Conservation (phyloP, 2,113 vertebrate genomes). For the Scomber colias region DNA sequence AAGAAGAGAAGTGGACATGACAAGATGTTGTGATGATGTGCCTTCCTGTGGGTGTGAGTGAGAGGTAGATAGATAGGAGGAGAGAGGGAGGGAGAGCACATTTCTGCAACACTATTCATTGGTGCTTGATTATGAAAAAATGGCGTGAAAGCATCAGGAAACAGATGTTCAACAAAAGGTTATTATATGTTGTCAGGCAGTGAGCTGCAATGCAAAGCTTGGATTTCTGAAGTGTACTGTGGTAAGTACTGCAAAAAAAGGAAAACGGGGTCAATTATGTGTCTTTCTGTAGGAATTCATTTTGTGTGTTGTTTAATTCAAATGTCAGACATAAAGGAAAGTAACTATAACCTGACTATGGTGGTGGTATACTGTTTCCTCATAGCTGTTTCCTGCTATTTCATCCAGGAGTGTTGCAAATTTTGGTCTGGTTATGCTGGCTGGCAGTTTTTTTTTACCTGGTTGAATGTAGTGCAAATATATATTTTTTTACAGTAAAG, state of each 20-base stretch:
- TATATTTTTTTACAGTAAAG: background rate
- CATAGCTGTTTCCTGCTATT: conserved; percentile 49
- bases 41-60: conserved; percentile 24
- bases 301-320: background rate
- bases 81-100: background rate
- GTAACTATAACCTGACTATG: background rate
- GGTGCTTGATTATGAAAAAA: background rate
- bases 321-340: background rate
- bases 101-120: background rate
- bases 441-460: background rate
- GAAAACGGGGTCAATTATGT: background rate
- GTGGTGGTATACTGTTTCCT: conserved; percentile 18
- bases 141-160: background rate
- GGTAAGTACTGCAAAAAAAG: background rate
- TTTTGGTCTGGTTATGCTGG: background rate
- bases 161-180: background rate
- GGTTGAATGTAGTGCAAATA: background rate
- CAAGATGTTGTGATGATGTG: conserved; percentile 16
- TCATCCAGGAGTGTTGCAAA: conserved; percentile 45
- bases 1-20: conserved; percentile 64
- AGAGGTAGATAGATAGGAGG: background rate
- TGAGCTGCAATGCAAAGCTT: background rate
- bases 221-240: background rate
- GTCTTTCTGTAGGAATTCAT: background rate
- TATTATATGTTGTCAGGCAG: background rate